Evolutionary conservation across 2,113 vertebrate genomes (phyloP), one percentile per base, ranked within the genome.

Genomic region (Hiodon tergisus): DNA sequence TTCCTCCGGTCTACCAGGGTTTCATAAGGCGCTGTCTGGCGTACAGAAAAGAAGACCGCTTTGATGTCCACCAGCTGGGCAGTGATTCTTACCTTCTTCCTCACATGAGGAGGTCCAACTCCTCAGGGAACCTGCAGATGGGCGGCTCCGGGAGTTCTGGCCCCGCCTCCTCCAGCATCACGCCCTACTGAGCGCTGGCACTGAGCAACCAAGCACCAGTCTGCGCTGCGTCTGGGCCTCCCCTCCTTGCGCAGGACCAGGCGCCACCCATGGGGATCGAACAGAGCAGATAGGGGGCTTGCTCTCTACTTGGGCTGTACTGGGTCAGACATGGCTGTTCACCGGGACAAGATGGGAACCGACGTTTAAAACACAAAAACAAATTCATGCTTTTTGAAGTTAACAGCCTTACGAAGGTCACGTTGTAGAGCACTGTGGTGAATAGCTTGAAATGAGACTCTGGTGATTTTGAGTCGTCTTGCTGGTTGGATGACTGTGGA

Each of bases 1-100:
- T 8, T 77, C n/a, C 57, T 72, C 16, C 57, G 77, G 77, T 71
- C 14, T 57, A 72, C 11, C 76, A 99, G 97, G 95, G 93, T 72
- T 99, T 99, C 86, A 99, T 99, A 83, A 93, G 95, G 87, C 94
- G 97, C 65, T 99, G 97, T 84, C 90, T 99, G 87, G 97, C 97
- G 4, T 99, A 99, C 86, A 92, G 97, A 81, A 99, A 99, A 88
- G 97, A 99, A 83, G 97, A 99, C 83, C 92, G 97, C 50, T 93
- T 97, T 71, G 96, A 96, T 67, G 97, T 99, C 73, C 95, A 97
- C 83, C 96, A 98, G 83, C 88, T 99, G 87, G 96, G 95, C 68
- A 97, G 95, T 4, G 97, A 99, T 86, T 91, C 96, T 46, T 99
- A 99, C 84, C 91, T 99, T 86, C 96, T 98, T 68, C 97, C 97